A percentile compares a stretch with the other conserved stretches of the same genome.
Conservation (phyloP, 2,888 invertebrate genomes). For the Lasioglossum villosulum region DNA sequence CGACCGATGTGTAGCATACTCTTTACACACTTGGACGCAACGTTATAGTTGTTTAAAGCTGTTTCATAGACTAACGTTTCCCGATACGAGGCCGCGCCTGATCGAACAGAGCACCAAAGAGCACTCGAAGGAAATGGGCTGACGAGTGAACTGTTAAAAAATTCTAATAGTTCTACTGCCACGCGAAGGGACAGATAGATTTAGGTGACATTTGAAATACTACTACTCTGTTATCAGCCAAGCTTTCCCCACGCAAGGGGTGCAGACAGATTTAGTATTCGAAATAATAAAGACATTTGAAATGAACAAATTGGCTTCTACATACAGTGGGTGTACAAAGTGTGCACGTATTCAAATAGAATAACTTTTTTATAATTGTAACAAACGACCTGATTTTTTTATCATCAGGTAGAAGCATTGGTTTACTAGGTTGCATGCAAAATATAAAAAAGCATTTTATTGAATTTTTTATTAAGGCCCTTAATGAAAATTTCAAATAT, state of each 20-base stretch:
- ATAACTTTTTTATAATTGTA: too few species aligned
- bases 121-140: neutral
- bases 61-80: conserved; percentile 20
- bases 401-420: too few species aligned
- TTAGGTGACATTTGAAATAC: too few species aligned
- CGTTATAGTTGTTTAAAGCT: conserved; percentile 22
- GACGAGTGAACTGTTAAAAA: neutral
- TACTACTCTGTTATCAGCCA: neutral
- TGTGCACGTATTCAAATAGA: too few species aligned
- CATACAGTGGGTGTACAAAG: too few species aligned
- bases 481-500: too few species aligned
- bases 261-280: neutral
- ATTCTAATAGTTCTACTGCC: neutral
- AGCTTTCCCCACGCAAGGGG: neutral
- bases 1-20: neutral
- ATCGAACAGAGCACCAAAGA: neutral
- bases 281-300: neutral
- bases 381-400: too few species aligned
- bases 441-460: too few species aligned
- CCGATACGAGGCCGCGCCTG: neutral
- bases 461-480: too few species aligned
- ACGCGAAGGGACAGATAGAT: too few species aligned
- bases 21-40: conserved; percentile 41
- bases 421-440: too few species aligned
- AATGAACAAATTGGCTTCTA: neutral